phyloP scores from a whole-genome alignment of 2,888 invertebrate genomes.

The Microplitis deprimator region DNA sequence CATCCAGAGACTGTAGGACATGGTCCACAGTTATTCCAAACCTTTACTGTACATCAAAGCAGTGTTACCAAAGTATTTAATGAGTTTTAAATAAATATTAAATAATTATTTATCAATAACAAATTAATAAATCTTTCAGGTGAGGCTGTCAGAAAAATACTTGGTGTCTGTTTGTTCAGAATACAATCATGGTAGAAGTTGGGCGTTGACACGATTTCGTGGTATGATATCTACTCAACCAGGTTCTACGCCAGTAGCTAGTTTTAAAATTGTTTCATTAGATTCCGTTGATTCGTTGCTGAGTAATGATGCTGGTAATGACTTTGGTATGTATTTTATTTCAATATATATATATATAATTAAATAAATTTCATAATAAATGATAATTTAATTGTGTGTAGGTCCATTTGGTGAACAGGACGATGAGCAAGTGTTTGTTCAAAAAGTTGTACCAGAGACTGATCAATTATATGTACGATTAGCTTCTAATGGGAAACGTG shows the following conservation, averaged over 20 bases:
- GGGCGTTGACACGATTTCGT: slow-evolving; percentile 96
- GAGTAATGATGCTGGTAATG: slow-evolving; percentile 78
- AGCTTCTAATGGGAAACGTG: slow-evolving; percentile 95
- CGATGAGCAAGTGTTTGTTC: slow-evolving; percentile 97
- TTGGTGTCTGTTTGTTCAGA: slow-evolving; percentile 96
- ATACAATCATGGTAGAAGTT: slow-evolving; percentile 97
- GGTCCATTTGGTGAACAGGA: slow-evolving; percentile 98
- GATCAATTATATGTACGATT: slow-evolving; percentile 94
- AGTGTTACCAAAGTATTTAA: slow-evolving; percentile 88
- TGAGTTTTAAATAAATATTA: neutral
- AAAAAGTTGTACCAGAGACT: slow-evolving; percentile 97
- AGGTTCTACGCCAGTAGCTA: slow-evolving; percentile 96
- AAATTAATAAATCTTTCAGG: slow-evolving; percentile 72
- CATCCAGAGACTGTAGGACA: slow-evolving; percentile 99
- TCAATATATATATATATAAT: neutral
- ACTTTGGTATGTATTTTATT: slow-evolving; percentile 69
- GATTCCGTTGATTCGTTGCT: slow-evolving; percentile 79
- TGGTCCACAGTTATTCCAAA: slow-evolving; percentile 98
- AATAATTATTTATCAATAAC: slow-evolving; percentile 37
- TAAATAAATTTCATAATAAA: neutral
- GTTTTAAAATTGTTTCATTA: slow-evolving; percentile 94
- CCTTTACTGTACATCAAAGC: slow-evolving; percentile 96
- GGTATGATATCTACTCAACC: slow-evolving; percentile 99
- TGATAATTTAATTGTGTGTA: slow-evolving; percentile 50
- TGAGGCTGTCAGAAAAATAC: slow-evolving; percentile 95